Evolutionary conservation across 2,113 vertebrate genomes (phyloP), one percentile per base, ranked within the genome.

Genomic region (Urocolius indicus): DNA sequence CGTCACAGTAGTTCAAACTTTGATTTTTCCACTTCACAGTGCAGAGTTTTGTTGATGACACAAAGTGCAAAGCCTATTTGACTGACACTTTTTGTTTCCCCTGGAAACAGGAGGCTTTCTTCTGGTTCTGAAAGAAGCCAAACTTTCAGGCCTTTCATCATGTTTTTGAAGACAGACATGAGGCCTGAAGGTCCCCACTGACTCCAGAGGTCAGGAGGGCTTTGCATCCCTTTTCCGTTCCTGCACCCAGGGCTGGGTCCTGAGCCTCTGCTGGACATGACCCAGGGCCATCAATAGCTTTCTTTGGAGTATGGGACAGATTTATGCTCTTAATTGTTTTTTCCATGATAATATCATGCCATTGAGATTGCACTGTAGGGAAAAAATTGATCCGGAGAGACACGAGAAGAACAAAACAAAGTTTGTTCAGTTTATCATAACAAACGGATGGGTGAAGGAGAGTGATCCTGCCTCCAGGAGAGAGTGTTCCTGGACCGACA

Each of bases 271-370:
- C 46, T 7, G 66, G 9, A 43, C 16, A 4, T 0, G 2, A 38
- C 11, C 30, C 18, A 16, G n/a, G n/a, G 21, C 29, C 1, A 34
- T 27, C 49, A 3, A 1, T 4, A 3, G 5, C 4, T 0, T 22
- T 9, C 58, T 55, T 22, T 13, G 65, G 45, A 58, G 45, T 24
- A 5, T 6, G 2, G 13, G 51, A 24, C 46, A 8, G 38, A 13
- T n/a, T 12, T 16, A 9, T 20, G 62, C 63, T 32, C 57, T 36
- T 12, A 2, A 51, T 15, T 57, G 4, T 17, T 41, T 45, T 65
- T 66, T 5, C 54, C 24, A 1, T 12, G 14, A 13, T 9, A 16
- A 9, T 46, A 45, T n/a, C 45, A 12, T 6, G 16, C 29, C 58
- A 10, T 2, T 3, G 29, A 2, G 54, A 11, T 16, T 46, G 41